These are phyloP conservation scores for Hypselothyrea guttata DNA, from an alignment of 2,888 invertebrate species.

Conservation along the genomic window DNA sequence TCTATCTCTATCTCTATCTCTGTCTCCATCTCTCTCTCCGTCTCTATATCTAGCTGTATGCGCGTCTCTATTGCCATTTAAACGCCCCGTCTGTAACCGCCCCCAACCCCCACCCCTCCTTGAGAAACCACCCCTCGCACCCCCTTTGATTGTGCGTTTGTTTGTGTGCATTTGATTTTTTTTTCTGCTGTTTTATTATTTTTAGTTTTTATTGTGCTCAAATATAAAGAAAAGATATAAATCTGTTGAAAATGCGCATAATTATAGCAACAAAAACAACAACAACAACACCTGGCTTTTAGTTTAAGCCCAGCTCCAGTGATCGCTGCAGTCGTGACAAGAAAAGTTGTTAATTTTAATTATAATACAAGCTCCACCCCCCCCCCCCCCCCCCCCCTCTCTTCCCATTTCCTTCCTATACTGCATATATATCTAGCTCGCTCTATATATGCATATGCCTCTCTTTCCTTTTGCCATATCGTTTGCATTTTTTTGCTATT, in stretches of 20 bases:
- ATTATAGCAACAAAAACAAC: conserved; percentile 44
- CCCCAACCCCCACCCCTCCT: not conserved
- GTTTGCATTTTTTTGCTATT: conserved; percentile 34
- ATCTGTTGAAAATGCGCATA: conserved; percentile 73
- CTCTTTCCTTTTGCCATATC: conserved; percentile 17
- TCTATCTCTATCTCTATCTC: conserved; percentile 54
- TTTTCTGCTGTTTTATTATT: conserved; percentile 16
- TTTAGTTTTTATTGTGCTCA: conserved; percentile 60
- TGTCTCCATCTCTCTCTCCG: too few species aligned
- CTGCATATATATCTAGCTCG: conserved; percentile 10
- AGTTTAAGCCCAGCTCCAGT: conserved; percentile 24
- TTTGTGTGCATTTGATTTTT: conserved; percentile 21
- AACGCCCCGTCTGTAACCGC: not conserved
- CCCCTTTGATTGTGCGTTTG: conserved; percentile 43
- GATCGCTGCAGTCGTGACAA: conserved; percentile 66
- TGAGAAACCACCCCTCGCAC: too few species aligned
- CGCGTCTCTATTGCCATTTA: conserved; percentile 40
- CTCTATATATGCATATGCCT: too few species aligned
- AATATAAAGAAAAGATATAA: conserved; percentile 66
- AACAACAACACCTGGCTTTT: conserved; percentile 51
- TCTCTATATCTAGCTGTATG: conserved; percentile 33
- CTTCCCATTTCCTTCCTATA: conserved; percentile 19
- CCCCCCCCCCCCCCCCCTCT: conserved; percentile 14
- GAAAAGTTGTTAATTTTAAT: conserved; percentile 78
- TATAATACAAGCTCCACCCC: conserved; percentile 45